phyloP scores from a whole-genome alignment of 2,797 vertebrate genomes.

The Aselliscus stoliczkanus region DNA sequence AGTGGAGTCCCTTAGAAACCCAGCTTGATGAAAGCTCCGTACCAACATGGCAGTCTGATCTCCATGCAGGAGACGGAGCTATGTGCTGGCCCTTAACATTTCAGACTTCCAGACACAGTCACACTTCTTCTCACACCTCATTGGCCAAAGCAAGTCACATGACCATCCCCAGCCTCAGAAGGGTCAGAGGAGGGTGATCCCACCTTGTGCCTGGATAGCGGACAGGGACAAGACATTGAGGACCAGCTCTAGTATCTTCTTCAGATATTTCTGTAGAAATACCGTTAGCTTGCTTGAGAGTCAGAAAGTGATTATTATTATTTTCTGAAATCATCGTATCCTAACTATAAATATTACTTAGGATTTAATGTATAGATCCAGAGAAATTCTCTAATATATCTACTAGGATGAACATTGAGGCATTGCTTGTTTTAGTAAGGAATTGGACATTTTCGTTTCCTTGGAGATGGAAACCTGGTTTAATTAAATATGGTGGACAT shows the following conservation, averaged over 20 bases:
- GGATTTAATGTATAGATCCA: background rate
- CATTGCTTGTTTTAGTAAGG: background rate
- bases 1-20: background rate
- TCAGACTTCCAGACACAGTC: background rate
- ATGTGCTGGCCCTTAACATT: no score
- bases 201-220: background rate
- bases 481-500: background rate
- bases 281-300: background rate
- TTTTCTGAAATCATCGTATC: background rate
- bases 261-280: background rate
- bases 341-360: background rate
- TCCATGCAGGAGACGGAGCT: background rate
- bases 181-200: background rate
- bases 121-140: background rate
- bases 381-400: background rate
- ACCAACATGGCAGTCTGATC: background rate
- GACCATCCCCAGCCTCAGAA: background rate
- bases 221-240: background rate
- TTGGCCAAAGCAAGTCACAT: background rate
- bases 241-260: background rate
- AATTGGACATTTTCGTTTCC: background rate
- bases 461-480: background rate
- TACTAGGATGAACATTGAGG: background rate
- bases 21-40: background rate
- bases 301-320: background rate